Evolutionary conservation across 2,888 invertebrate genomes (phyloP).

Genomic region (Scaptomyza tumidula): DNA sequence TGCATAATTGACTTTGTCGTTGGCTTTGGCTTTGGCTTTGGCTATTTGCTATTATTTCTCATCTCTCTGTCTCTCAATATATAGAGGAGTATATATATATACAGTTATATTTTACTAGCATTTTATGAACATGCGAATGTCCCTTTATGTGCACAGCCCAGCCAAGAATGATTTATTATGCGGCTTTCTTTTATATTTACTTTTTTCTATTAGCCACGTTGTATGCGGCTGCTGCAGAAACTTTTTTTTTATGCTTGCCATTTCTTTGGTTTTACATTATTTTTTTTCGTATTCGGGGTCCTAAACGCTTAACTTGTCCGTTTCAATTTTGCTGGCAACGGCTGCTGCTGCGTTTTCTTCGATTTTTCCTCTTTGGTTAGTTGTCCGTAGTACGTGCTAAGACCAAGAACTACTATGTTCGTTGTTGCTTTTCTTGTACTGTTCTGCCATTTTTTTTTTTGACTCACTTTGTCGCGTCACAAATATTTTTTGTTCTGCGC

Average conservation of each 20-base stretch:
- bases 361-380: constrained; percentile 14
- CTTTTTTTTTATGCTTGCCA: constrained; percentile 14
- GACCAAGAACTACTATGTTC: constrained; percentile 37
- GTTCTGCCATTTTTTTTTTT: constrained; percentile 9
- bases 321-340: constrained; percentile 64
- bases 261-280: not conserved
- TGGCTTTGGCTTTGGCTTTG: constrained; percentile 35
- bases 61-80: constrained; percentile 14
- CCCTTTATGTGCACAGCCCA: constrained; percentile 55
- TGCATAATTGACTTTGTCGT: constrained; percentile 81
- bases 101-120: constrained; percentile 54
- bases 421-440: not conserved
- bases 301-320: constrained; percentile 73
- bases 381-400: constrained; percentile 38
- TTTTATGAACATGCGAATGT: constrained; percentile 71
- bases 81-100: not conserved
- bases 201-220: constrained; percentile 70
- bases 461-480: constrained; percentile 55
- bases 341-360: constrained; percentile 31
- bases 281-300: constrained; percentile 26
- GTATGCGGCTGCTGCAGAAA: constrained; percentile 51
- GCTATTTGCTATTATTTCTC: constrained; percentile 66
- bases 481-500: constrained; percentile 63
- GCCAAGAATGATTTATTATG: constrained; percentile 74
- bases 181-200: constrained; percentile 56